phyloP scores from a whole-genome alignment of 2,888 invertebrate species.

The Drosophila meridiana region DNA sequence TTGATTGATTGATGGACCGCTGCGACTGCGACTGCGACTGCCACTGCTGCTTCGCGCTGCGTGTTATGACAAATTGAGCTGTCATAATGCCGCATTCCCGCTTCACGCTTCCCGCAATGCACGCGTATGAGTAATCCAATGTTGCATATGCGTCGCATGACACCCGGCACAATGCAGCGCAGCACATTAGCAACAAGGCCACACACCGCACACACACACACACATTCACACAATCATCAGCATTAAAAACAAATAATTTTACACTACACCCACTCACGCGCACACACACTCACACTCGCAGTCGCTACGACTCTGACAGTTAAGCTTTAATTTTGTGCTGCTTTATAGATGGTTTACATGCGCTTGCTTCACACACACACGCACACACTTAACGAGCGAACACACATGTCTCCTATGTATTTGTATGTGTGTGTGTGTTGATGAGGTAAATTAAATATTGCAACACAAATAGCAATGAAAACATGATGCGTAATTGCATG shows the following conservation, averaged over 20 bases:
- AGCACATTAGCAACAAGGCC: constrained; percentile 19
- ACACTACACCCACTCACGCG: constrained; percentile 8
- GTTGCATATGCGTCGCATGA: constrained; percentile 39
- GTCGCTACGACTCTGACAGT: constrained; percentile 14
- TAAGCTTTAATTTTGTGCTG: constrained; percentile 51
- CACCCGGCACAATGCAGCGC: constrained; percentile 18
- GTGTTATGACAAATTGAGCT: constrained; percentile 71
- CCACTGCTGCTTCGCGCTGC: constrained; percentile 10
- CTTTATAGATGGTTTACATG: constrained; percentile 30
- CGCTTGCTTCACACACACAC: constrained; percentile 15
- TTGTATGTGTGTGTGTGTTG: constrained; percentile 48
- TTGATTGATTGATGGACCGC: constrained; percentile 50
- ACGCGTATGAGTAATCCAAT: constrained; percentile 46
- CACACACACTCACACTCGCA: neutral
- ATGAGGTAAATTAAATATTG: constrained; percentile 76
- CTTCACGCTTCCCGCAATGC: constrained; percentile 30
- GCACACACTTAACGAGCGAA: constrained; percentile 19
- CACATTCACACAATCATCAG: constrained; percentile 15
- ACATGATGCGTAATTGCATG: constrained; percentile 55
- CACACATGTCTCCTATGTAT: constrained; percentile 11
- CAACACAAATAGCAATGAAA: constrained; percentile 70
- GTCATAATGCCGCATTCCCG: constrained; percentile 57
- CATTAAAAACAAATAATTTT: constrained; percentile 59
- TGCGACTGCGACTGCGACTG: constrained; percentile 6
- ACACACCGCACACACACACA: constrained; percentile 17